phyloP scores from a whole-genome alignment of 2,113 vertebrate species.

The Thermophis baileyi region DNA sequence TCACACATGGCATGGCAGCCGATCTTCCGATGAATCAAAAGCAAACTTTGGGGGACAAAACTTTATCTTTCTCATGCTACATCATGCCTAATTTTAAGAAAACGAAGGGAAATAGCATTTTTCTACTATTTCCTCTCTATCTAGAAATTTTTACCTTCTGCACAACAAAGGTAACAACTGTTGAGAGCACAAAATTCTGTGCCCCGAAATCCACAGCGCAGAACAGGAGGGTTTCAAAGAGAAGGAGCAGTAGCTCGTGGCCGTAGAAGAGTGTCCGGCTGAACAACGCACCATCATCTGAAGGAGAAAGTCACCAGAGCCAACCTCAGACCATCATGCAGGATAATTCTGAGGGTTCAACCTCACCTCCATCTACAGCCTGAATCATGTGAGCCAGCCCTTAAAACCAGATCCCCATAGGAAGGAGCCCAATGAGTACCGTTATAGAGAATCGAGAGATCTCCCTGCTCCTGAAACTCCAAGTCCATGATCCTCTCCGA shows the following conservation, averaged over 20 bases:
- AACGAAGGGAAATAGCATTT: background rate
- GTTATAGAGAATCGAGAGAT: constrained; percentile 23
- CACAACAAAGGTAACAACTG: constrained; percentile 4
- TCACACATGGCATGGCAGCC: background rate
- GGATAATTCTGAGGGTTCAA: background rate
- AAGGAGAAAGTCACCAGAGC: background rate
- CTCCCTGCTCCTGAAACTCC: constrained; percentile 39
- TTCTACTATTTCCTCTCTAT: background rate
- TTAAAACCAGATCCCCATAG: background rate
- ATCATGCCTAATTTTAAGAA: background rate
- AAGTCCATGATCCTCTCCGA: constrained; percentile 20
- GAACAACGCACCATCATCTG: constrained; percentile 9
- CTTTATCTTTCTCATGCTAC: background rate
- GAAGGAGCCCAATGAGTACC: background rate
- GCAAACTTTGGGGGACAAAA: background rate
- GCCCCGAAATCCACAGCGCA: constrained; percentile 19
- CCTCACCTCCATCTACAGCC: background rate
- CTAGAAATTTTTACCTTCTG: constrained; percentile 22
- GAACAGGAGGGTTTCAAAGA: constrained; percentile 33
- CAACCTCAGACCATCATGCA: background rate
- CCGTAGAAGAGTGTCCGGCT: constrained; percentile 38
- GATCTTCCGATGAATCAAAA: background rate
- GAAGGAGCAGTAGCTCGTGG: constrained; percentile 2
- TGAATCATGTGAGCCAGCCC: background rate
- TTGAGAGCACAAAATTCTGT: background rate